These are phyloP conservation scores for Drosophila nikananu DNA, from an alignment of 1,140 invertebrate genomes.

Conservation along the genomic window DNA sequence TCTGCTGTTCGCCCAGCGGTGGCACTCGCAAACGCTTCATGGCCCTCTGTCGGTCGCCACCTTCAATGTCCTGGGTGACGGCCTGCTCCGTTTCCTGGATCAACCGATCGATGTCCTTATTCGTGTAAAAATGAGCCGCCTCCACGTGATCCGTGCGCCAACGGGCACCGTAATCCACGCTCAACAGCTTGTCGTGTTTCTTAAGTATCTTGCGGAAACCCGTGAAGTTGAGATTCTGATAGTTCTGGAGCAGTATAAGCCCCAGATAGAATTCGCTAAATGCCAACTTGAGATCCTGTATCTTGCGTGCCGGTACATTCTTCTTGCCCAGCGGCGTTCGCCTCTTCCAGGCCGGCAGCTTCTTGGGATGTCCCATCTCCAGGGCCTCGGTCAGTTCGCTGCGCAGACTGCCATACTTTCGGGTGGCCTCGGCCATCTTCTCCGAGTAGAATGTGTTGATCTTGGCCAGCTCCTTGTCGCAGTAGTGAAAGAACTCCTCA, in stretches of 20 bases:
- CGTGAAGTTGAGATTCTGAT: conserved; percentile 94
- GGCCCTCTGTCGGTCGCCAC: conserved; percentile 92
- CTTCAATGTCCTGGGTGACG: conserved; percentile 94
- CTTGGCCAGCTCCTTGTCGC: conserved; percentile 94
- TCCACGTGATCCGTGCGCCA: conserved; percentile 94
- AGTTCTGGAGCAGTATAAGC: conserved; percentile 91
- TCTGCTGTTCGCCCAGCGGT: conserved; percentile 93
- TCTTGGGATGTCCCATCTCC: conserved; percentile 83
- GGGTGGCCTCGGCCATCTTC: conserved; percentile 94
- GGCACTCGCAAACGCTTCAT: conserved; percentile 96
- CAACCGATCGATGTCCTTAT: conserved; percentile 94
- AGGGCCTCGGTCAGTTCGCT: conserved; percentile 89
- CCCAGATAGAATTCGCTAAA: conserved; percentile 97
- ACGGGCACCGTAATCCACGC: conserved; percentile 87
- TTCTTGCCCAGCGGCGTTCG: conserved; percentile 87
- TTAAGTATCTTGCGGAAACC: conserved; percentile 97
- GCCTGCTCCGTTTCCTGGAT: conserved; percentile 93
- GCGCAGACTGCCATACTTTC: conserved; percentile 92
- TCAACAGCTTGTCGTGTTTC: conserved; percentile 95
- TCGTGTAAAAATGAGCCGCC: conserved; percentile 92
- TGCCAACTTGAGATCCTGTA: conserved; percentile 95
- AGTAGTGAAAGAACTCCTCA: conserved; percentile 94
- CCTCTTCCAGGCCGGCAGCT: conserved; percentile 85
- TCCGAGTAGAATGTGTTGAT: conserved; percentile 96
- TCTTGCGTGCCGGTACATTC: conserved; percentile 88